A percentile compares a stretch with the other conserved stretches of the same genome.
Evolutionary conservation across 2,797 vertebrate species (phyloP).

Genomic region (Halcyon smyrnensis): DNA sequence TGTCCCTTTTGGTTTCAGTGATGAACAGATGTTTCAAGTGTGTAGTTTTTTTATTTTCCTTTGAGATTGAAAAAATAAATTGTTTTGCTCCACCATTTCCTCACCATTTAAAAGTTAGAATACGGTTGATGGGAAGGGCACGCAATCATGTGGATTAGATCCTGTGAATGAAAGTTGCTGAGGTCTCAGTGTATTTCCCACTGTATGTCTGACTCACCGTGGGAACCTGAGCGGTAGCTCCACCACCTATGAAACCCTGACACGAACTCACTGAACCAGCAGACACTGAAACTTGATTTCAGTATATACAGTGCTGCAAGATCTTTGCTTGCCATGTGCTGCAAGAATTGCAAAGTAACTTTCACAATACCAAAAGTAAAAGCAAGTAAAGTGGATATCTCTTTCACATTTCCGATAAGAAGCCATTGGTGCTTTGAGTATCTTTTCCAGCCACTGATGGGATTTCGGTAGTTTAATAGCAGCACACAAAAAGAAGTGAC

Average conservation of each 20-base stretch:
- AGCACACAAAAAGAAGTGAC: neutral
- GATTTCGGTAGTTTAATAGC: neutral
- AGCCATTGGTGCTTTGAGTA: neutral
- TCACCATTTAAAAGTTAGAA: neutral
- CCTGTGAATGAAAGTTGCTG: neutral
- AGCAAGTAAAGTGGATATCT: neutral
- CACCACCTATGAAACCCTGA: neutral
- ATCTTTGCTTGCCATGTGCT: neutral
- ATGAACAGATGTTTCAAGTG: constrained; percentile 18
- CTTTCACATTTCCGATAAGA: neutral
- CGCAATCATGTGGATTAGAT: neutral
- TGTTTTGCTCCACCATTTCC: neutral
- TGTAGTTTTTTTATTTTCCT: neutral
- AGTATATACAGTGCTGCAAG: neutral
- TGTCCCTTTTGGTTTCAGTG: neutral
- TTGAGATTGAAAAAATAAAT: neutral
- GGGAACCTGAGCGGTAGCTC: neutral
- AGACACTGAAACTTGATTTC: neutral
- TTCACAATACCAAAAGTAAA: neutral
- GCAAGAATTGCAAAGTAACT: neutral
- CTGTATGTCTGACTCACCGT: neutral
- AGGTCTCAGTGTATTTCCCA: neutral
- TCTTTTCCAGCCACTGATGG: neutral
- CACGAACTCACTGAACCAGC: neutral
- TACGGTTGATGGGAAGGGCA: neutral